Base-by-base conservation (phyloP, 2,888 invertebrate genomes). In the Volucella bombylans region DNA sequence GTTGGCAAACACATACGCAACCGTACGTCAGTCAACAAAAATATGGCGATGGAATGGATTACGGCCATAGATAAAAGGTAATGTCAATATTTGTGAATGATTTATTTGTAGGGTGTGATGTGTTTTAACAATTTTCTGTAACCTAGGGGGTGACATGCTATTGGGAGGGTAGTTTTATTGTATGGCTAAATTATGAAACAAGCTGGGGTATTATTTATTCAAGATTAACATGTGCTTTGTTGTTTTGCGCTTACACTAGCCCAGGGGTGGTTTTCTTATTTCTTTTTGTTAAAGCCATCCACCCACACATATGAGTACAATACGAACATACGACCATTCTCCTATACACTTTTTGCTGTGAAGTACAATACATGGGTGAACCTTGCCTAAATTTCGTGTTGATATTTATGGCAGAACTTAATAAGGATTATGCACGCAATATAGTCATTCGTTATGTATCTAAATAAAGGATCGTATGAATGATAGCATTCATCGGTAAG, bases 1-100 rank as follows among this genome's bases (percentile, higher is more conserved):
- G 52, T 83, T 74, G 79, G 71, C 83, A 74, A 74, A 83, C 81
- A 79, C 47, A 52, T 61, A 12, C 47, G 41, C 57, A 57, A 57
- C 76, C 81, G 74, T 65, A 71, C 49, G 69, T 59, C 43, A 85
- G 45, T 68, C 57, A 64, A 65, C 78, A 61, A 38, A 67, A 88
- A 88, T 87, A 92, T 92, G 92, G 92, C 93, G 79, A 93, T 93
- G 91, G 93, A 93, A 91, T 93, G 93, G 93, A 93, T 93, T 89
- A 93, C 93, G 79, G 93, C 93, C 62, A 93, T 93, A 90, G 93
- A 93, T 90, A 93, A 93, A 89, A 92, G 93, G 93, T 93, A 88
- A 89, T 72, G 81, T 72, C 47, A 85, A 81, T 76, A 85, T 85
- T 81, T 67, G 76, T 15, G 15, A 55, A 77, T 55, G 52, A 72